Evolutionary conservation across 2,113 vertebrate species (phyloP), one percentile per base, ranked within the genome.

Genomic region (Ceuthmochares aereus): DNA sequence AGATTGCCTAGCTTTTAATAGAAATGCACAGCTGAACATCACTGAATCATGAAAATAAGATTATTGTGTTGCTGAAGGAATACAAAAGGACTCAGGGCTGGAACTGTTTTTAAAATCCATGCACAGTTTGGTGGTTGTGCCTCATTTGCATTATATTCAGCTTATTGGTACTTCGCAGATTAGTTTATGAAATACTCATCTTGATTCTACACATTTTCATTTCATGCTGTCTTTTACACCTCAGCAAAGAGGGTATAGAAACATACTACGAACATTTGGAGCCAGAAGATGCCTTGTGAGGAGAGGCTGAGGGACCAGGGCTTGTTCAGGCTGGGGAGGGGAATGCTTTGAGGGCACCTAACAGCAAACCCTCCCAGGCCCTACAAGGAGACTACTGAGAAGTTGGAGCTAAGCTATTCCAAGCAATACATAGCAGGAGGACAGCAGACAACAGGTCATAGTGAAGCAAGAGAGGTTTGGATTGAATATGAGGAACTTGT

Each of bases 1-100:
- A 52, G 82, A 81, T 97, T 90, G 63, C 75, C 27, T 10, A 10
- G 26, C 75, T 95, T 90, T 90, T 96, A 94, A 90, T 86, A 93
- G 93, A 93, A 93, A 77, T n/a, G 21, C 4, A 5, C 51, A 64
- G 60, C 51, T 67, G 82, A 86, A 86, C 64, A 74, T 45, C 37
- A 67, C 72, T 64, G 72, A 66, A 80, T 90, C 90, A 86, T 25
- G 42, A 56, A 74, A 95, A 97, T 55, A 14, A 90, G 68, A 93
- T 93, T 91, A 88, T 17, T 52, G 26, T 36, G 16, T 21, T 93
- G 72, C 75, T 81, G 79, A 75, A 6, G 14, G 56, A 95, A 64
- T 77, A 64, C 27, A 42, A 81, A 90, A 72, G 37, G 37, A 52
- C 6, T 8, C n/a, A 14, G 67, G 42, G 26, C 30, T 74, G 29